These are phyloP conservation scores for Loriculus beryllinus DNA, from an alignment of 2,797 vertebrate genomes.

Conservation along the genomic window DNA sequence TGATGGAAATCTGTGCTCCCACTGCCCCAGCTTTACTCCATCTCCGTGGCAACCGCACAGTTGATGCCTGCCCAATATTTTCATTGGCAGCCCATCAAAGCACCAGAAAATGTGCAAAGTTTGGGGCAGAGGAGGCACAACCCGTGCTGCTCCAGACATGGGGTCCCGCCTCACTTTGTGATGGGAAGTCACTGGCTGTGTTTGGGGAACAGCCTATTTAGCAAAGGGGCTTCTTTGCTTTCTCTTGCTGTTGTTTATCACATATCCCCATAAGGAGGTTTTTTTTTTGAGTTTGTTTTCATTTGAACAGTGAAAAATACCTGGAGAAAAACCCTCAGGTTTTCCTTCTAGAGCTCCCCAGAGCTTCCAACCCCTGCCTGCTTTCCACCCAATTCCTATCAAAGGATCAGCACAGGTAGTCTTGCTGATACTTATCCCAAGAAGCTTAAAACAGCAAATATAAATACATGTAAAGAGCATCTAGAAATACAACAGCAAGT, in stretches of 20 bases:
- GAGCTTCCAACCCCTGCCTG: no score
- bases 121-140: conserved; percentile 70
- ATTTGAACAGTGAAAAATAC: background rate
- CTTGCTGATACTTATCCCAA: background rate
- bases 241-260: background rate
- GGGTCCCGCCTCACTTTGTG: background rate
- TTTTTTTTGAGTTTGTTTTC: accelerated
- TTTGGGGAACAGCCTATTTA: background rate
- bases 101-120: conserved; percentile 59
- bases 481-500: background rate
- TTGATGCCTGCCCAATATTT: conserved; percentile 76
- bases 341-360: background rate
- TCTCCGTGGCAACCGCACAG: conserved; percentile 73
- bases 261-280: accelerated
- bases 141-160: conserved; percentile 63
- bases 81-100: conserved; percentile 84
- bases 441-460: background rate
- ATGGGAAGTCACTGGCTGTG: conserved; percentile 31
- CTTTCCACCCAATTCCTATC: background rate
- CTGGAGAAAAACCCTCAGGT: background rate
- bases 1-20: conserved; percentile 80
- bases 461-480: background rate
- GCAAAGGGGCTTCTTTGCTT: background rate
- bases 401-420: background rate
- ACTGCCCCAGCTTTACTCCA: conserved; percentile 65